These are phyloP conservation scores for Nudaria mundana DNA, from an alignment of 2,888 invertebrate species.

Conservation along the genomic window DNA sequence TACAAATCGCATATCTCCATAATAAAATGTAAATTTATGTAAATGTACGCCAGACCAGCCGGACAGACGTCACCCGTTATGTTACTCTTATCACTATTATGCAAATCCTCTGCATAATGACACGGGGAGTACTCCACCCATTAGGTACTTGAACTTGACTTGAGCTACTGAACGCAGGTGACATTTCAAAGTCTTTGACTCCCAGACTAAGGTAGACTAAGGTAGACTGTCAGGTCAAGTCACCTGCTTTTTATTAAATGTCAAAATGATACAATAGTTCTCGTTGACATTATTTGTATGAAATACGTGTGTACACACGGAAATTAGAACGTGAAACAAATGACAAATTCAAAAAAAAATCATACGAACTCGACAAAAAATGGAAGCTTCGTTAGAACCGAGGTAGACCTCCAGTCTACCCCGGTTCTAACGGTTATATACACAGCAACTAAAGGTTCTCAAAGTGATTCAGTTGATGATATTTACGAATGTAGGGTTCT, in stretches of 20 bases:
- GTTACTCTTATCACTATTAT: conserved; percentile 31
- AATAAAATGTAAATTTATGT: conserved; percentile 53
- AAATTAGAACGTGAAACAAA: too few species aligned
- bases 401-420: too few species aligned
- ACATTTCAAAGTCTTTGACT: conserved; percentile 32
- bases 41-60: conserved; percentile 43
- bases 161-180: conserved; percentile 40
- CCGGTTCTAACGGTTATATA: too few species aligned
- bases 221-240: background rate
- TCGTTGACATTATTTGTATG: too few species aligned
- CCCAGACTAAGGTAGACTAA: background rate
- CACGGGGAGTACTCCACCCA: conserved; percentile 45
- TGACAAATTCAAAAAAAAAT: background rate
- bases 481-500: too few species aligned
- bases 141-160: conserved; percentile 73
- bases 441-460: too few species aligned
- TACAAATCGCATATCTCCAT: conserved; percentile 43
- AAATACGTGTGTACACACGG: too few species aligned
- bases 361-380: too few species aligned
- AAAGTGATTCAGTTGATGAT: too few species aligned
- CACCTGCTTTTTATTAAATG: too few species aligned
- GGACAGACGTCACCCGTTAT: conserved; percentile 55
- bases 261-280: too few species aligned
- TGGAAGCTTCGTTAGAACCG: too few species aligned
- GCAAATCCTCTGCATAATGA: conserved; percentile 43